Evolutionary conservation across 2,797 vertebrate genomes (phyloP).

Genomic region (Clarias platycephalus): DNA sequence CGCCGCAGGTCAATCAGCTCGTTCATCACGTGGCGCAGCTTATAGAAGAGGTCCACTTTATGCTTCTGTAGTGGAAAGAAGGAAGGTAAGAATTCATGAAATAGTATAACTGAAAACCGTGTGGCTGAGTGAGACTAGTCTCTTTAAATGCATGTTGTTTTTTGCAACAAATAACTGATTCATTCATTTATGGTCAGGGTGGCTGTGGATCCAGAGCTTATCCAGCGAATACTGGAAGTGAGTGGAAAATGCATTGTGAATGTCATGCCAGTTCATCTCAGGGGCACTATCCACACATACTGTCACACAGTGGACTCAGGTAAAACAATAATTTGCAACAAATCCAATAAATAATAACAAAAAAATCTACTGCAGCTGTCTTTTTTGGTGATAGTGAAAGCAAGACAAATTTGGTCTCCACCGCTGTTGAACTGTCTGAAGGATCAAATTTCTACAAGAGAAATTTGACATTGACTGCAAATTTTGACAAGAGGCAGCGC

Average conservation of each 20-base stretch:
- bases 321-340: neutral
- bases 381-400: neutral
- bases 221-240: neutral
- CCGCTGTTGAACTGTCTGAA: slow-evolving; percentile 2
- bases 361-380: neutral
- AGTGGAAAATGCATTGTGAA: neutral
- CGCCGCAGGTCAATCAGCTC: slow-evolving; percentile 96
- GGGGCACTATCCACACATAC: neutral
- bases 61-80: slow-evolving; percentile 80
- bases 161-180: neutral
- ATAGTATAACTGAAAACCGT: neutral
- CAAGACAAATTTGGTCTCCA: slow-evolving; percentile 10
- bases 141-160: neutral
- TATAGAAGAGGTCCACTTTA: slow-evolving; percentile 98
- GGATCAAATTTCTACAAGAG: slow-evolving; percentile 17
- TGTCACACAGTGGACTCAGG: neutral
- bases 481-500: slow-evolving; percentile 11
- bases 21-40: slow-evolving; percentile 98
- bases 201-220: neutral
- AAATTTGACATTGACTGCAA: slow-evolving; percentile 33
- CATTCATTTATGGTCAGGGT: neutral
- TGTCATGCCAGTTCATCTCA: neutral
- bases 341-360: neutral
- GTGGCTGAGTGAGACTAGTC: neutral
- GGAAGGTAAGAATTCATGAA: neutral